Percentiles rank a stretch among this genome's conserved stretches.
phyloP scores from a whole-genome alignment of 1,140 invertebrate species.

The Bathynomus jamesi region DNA sequence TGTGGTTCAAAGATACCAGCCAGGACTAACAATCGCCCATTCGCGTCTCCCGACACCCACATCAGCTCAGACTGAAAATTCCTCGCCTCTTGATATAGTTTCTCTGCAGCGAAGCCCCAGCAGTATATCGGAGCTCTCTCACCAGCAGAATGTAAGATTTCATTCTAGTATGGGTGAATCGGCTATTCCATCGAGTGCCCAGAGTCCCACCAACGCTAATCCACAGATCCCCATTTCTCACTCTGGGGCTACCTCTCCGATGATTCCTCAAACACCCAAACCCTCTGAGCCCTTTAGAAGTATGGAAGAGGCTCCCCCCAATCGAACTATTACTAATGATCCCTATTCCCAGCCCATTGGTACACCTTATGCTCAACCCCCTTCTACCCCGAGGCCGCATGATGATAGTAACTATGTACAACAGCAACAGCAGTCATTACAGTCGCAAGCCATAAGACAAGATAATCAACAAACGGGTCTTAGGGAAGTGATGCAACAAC shows the following conservation, averaged over 20 bases:
- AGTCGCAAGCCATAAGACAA: neutral
- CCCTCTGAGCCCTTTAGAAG: neutral
- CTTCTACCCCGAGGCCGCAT: neutral
- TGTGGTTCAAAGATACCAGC: neutral
- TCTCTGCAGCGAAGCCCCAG: neutral
- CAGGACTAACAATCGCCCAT: neutral
- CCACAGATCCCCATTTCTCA: too few relatives aligned
- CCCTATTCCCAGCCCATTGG: neutral
- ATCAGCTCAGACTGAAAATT: neutral
- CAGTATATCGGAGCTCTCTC: neutral
- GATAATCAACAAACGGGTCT: conserved; percentile 8
- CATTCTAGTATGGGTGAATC: neutral
- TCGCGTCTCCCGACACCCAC: neutral
- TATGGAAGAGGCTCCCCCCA: neutral
- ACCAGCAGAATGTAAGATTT: neutral
- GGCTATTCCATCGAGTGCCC: too few relatives aligned
- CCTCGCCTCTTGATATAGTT: neutral
- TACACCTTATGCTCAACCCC: neutral
- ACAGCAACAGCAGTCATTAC: neutral
- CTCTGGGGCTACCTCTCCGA: too few relatives aligned
- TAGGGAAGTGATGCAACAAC: conserved; percentile 23
- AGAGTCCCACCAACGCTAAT: too few relatives aligned
- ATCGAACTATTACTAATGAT: neutral
- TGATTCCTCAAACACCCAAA: neutral
- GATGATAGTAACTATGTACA: neutral